Evolutionary conservation across 1,140 invertebrate genomes (phyloP).

Genomic region (Adelges cooleyi): DNA sequence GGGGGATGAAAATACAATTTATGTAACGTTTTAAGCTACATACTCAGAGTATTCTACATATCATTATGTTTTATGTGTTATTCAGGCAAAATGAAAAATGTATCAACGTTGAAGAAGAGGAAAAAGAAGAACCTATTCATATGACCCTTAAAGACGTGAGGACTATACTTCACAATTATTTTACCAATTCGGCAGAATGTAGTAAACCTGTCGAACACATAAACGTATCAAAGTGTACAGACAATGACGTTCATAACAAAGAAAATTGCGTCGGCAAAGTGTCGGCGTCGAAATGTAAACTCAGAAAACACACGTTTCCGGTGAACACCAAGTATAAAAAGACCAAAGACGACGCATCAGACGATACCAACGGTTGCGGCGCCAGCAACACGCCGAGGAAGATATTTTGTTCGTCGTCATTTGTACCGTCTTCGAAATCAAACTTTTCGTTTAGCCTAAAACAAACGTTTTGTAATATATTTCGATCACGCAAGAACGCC

Average conservation of each 20-base stretch:
- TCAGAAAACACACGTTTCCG: slow-evolving; percentile 2
- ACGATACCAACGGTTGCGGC: background rate
- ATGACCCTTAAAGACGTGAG: slow-evolving; percentile 76
- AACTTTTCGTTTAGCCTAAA: slow-evolving; percentile 63
- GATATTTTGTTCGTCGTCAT: slow-evolving; percentile 8
- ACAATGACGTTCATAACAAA: slow-evolving; percentile 54
- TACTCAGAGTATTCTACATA: background rate
- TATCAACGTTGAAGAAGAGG: slow-evolving; percentile 44
- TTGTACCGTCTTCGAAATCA: slow-evolving; percentile 32
- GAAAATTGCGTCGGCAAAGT: slow-evolving; percentile 40
- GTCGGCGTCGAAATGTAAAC: slow-evolving; percentile 8
- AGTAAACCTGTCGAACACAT: slow-evolving; percentile 37
- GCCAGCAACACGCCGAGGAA: background rate
- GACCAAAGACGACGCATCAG: background rate
- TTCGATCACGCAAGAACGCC: slow-evolving; percentile 48
- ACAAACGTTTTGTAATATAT: slow-evolving; percentile 72
- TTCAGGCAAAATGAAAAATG: slow-evolving; percentile 1
- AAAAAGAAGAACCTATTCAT: slow-evolving; percentile 57
- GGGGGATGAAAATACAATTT: no score
- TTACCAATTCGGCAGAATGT: slow-evolving; percentile 35
- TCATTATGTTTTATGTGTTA: background rate
- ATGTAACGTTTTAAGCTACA: no score
- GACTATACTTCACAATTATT: slow-evolving; percentile 64
- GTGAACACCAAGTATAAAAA: slow-evolving; percentile 22
- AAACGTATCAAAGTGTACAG: slow-evolving; percentile 50